Conservation (phyloP, 2,113 vertebrate genomes). For the Misgurnus anguillicaudatus region DNA sequence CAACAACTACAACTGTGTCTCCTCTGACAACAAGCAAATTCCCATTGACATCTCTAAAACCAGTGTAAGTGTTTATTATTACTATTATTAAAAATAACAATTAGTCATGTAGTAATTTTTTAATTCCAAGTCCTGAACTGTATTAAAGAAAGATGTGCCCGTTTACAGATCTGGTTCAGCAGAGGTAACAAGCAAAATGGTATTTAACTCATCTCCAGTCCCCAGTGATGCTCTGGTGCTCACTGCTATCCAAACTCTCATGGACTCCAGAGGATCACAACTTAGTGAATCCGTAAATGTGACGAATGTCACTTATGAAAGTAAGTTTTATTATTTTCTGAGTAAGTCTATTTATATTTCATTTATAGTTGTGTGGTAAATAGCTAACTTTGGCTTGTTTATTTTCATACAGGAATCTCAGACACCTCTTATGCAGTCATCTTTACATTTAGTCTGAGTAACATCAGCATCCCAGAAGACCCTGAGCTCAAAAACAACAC, state of each 20-base stretch:
- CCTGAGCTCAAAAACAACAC: conserved; percentile 1
- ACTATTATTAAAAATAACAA: too few species aligned
- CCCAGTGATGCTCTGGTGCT: neutral
- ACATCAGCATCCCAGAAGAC: neutral
- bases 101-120: too few species aligned
- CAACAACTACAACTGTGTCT: too few species aligned
- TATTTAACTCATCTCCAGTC: neutral
- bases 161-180: neutral
- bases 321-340: neutral
- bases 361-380: too few species aligned
- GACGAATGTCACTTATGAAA: neutral
- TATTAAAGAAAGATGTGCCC: too few species aligned
- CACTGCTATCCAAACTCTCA: neutral
- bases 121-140: too few species aligned
- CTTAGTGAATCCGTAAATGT: neutral
- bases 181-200: neutral
- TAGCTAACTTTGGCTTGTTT: too few species aligned
- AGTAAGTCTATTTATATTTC: neutral
- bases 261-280: neutral
- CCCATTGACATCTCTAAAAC: too few species aligned
- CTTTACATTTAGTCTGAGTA: neutral
- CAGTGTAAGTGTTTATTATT: too few species aligned
- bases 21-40: too few species aligned
- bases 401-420: neutral
- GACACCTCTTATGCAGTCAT: neutral